Percentiles rank a stretch among this genome's conserved stretches.
These are phyloP conservation scores for Heliconius melpomene DNA, from an alignment of 1,140 invertebrate species.

Conservation along the genomic window DNA sequence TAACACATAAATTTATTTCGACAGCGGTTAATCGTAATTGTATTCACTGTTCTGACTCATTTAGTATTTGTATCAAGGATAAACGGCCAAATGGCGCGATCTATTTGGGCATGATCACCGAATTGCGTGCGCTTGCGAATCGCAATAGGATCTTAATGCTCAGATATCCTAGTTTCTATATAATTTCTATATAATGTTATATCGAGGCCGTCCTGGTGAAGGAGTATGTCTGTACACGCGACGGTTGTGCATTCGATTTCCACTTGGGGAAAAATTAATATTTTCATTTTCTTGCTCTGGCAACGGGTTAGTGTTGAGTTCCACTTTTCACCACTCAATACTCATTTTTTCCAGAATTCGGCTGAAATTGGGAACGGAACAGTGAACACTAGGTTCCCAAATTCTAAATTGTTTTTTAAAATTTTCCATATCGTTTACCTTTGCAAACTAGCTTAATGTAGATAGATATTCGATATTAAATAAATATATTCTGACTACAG, in stretches of 20 bases:
- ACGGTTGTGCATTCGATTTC: too few relatives aligned
- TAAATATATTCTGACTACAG: neutral
- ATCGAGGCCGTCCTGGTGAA: too few relatives aligned
- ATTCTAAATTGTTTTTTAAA: too few relatives aligned
- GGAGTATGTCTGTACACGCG: too few relatives aligned
- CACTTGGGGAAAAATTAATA: too few relatives aligned
- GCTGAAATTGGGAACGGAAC: too few relatives aligned
- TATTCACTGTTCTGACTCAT: slow-evolving; percentile 18
- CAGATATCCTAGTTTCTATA: neutral
- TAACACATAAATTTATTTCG: slow-evolving; percentile 5
- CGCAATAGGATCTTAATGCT: slow-evolving; percentile 34
- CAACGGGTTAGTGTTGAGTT: too few relatives aligned
- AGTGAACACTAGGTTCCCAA: neutral
- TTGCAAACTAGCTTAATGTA: too few relatives aligned
- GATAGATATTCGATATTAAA: neutral
- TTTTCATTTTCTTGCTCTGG: too few relatives aligned
- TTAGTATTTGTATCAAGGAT: slow-evolving; percentile 34
- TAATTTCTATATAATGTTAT: neutral
- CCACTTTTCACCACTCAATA: too few relatives aligned
- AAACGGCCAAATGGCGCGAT: slow-evolving; percentile 25
- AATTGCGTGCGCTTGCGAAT: slow-evolving; percentile 32
- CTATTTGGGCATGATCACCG: slow-evolving; percentile 24
- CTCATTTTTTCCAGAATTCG: too few relatives aligned
- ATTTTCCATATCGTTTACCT: too few relatives aligned
- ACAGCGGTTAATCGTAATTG: slow-evolving; percentile 11